Evolutionary conservation across 2,888 invertebrate species (phyloP).

Genomic region (Pollenia amentaria): DNA sequence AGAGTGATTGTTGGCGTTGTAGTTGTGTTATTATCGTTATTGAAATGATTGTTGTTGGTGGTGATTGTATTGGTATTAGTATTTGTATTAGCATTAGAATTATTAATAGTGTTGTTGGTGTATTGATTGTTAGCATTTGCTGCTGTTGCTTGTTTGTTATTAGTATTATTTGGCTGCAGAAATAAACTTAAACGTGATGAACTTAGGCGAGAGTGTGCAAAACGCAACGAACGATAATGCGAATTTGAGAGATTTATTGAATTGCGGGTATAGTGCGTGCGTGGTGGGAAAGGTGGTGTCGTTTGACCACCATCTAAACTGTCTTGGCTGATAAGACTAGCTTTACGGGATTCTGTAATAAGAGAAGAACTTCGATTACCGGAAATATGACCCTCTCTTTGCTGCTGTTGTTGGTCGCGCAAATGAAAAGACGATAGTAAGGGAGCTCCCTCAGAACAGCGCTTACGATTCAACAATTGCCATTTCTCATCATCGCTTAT

Average conservation of each 20-base stretch:
- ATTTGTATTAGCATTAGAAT: slow-evolving; percentile 59
- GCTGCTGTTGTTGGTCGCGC: slow-evolving; percentile 37
- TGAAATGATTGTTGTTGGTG: slow-evolving; percentile 59
- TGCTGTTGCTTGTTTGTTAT: slow-evolving; percentile 49
- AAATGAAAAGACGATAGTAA: slow-evolving; percentile 35
- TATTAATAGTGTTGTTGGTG: slow-evolving; percentile 70
- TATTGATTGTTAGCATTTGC: slow-evolving; percentile 77
- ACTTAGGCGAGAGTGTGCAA: slow-evolving; percentile 83
- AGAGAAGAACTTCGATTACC: slow-evolving; percentile 78
- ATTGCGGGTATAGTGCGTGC: slow-evolving; percentile 82
- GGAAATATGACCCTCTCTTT: slow-evolving; percentile 65
- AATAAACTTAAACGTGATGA: slow-evolving; percentile 83
- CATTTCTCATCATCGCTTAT: slow-evolving; percentile 84
- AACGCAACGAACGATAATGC: slow-evolving; percentile 83
- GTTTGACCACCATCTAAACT: slow-evolving; percentile 56
- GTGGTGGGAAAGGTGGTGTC: slow-evolving; percentile 74
- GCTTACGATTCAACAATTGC: slow-evolving; percentile 83
- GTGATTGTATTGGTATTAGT: slow-evolving; percentile 60
- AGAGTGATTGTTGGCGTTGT: slow-evolving; percentile 65
- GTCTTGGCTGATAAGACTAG: slow-evolving; percentile 66
- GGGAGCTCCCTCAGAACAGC: slow-evolving; percentile 80
- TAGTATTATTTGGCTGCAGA: slow-evolving; percentile 78
- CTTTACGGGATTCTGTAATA: slow-evolving; percentile 68
- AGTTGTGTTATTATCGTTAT: slow-evolving; percentile 57
- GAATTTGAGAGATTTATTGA: slow-evolving; percentile 83